phyloP scores from a whole-genome alignment of 2,888 invertebrate genomes.

The Dexiosoma caninum region DNA sequence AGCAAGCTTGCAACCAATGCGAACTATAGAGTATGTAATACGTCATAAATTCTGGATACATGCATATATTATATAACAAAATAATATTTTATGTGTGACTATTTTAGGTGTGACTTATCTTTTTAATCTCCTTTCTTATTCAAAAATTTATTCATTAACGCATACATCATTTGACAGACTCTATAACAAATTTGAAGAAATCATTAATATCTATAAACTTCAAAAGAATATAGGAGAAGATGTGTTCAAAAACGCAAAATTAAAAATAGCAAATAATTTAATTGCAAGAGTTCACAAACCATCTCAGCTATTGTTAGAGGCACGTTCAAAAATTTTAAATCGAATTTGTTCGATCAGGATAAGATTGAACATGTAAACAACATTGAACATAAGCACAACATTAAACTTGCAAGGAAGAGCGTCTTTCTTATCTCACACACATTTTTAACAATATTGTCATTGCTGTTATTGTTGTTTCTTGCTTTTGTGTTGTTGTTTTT shows the following conservation, averaged over 20 bases:
- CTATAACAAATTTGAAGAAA: slow-evolving; percentile 6
- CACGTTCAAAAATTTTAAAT: slow-evolving; percentile 65
- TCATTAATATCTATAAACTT: slow-evolving; percentile 27
- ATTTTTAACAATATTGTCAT: slow-evolving; percentile 19
- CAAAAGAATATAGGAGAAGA: slow-evolving; percentile 23
- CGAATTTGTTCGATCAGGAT: slow-evolving; percentile 67
- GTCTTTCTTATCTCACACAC: slow-evolving; percentile 21
- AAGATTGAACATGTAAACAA: slow-evolving; percentile 45
- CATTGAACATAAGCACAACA: slow-evolving; percentile 43
- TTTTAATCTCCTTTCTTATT: not conserved
- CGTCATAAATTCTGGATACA: too few species aligned
- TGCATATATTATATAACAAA: not conserved
- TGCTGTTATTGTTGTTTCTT: slow-evolving; percentile 5
- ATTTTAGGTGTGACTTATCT: slow-evolving; percentile 9
- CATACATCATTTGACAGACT: slow-evolving; percentile 2
- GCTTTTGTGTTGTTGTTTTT: slow-evolving; percentile 35
- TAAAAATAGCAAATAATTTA: slow-evolving; percentile 48
- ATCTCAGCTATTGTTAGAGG: slow-evolving; percentile 64
- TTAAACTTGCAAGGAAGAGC: not conserved
- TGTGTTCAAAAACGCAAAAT: slow-evolving; percentile 29
- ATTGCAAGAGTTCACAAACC: slow-evolving; percentile 45
- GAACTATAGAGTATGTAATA: too few species aligned
- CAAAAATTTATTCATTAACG: slow-evolving; percentile 36
- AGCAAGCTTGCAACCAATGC: too few species aligned
- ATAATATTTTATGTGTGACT: not conserved